These are phyloP conservation scores for Tanytarsus gracilentus DNA, from an alignment of 2,888 invertebrate genomes.

Conservation along the genomic window DNA sequence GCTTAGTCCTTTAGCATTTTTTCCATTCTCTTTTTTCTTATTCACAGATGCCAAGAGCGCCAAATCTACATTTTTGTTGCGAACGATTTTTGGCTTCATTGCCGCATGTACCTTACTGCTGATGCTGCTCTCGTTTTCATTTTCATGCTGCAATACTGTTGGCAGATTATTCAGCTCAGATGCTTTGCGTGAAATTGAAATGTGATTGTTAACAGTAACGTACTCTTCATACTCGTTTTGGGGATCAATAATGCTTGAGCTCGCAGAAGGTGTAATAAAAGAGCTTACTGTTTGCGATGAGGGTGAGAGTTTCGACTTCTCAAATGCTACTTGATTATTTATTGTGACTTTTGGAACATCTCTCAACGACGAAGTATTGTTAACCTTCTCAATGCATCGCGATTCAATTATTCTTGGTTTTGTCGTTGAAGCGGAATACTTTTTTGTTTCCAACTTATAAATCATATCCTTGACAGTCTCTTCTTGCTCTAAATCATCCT, in stretches of 20 bases:
- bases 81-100: conserved; percentile 37
- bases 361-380: too few species aligned
- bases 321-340: conserved; percentile 44
- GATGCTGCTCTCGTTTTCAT: neutral
- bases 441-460: conserved; percentile 39
- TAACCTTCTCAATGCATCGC: conserved; percentile 34
- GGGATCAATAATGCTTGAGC: conserved; percentile 29
- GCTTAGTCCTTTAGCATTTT: neutral
- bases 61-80: conserved; percentile 45
- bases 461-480: conserved; percentile 42
- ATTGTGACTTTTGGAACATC: conserved; percentile 38
- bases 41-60: conserved; percentile 39
- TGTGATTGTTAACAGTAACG: conserved; percentile 44
- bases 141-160: neutral
- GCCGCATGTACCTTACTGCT: neutral
- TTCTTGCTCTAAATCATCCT: conserved; percentile 30
- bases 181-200: conserved; percentile 34
- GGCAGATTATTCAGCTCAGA: conserved; percentile 19
- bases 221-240: conserved; percentile 27
- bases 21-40: conserved; percentile 1
- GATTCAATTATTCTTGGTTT: conserved; percentile 35
- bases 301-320: conserved; percentile 35
- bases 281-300: conserved; percentile 32
- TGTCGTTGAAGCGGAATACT: conserved; percentile 32
- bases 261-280: conserved; percentile 2